Evolutionary conservation across 1,140 invertebrate genomes (phyloP), one percentile per base, ranked within the genome.

Genomic region (Scylla paramamosain): DNA sequence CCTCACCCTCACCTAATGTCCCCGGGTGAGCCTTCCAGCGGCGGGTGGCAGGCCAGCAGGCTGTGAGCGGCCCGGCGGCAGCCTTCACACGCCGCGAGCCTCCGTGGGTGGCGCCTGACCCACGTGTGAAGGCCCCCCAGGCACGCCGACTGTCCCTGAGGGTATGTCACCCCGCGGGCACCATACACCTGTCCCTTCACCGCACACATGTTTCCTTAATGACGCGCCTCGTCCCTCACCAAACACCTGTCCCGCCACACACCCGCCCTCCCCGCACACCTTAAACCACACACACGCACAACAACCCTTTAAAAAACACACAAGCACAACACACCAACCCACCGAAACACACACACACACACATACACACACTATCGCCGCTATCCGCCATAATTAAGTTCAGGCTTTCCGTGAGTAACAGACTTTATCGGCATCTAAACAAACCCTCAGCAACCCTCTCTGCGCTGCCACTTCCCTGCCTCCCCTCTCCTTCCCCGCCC

Each of bases 321-420:
- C 52, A 59, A 14, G 52, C 52, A 59, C 52, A 59, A n/a, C 20
- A 25, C 6, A 7, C 0, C 20, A 7, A 7, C n/a, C 67, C 67
- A 25, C n/a, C 14, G 14, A 77, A 6, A 77, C 25, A 77, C 67
- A 77, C 67, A 77, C 67, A 77, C 67, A 77, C 67, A 77, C 67
- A 77, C 67, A 77, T 20, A 77, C 67, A n/a, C 20, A n/a, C 25
- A 20, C 25, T 77, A 77, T 77, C 67, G n/a, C 67, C 25, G 8
- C 67, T 77, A 77, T 77, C 67, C 67, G 8, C 67, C 67, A 77
- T 77, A 77, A 77, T 77, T 77, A 77, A 77, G 67, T 77, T 77
- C 67, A 77, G 67, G 67, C 67, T n/a, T 77, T 20, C 67, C 67
- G 67, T n/a, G 67, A 77, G 67, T 77, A 77, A 77, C 67, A n/a